Conservation (phyloP, 2,888 invertebrate species). For the Phytoseiulus persimilis region DNA sequence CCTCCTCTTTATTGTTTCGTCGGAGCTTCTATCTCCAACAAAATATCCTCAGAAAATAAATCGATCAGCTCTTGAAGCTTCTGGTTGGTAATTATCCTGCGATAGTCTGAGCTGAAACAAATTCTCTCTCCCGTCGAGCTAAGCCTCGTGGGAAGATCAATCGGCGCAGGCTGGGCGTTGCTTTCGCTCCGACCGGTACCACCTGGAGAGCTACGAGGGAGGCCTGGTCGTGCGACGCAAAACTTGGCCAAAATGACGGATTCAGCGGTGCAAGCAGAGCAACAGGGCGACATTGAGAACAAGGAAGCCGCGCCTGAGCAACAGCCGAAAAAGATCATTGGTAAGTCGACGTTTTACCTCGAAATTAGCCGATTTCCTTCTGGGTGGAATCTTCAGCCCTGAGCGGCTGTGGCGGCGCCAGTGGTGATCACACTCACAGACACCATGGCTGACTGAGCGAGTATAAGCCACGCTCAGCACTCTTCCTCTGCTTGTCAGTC, state of each 20-base stretch:
- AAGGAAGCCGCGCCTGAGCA: conserved; percentile 32
- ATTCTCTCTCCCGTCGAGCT: not conserved
- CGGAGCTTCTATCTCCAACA: no score
- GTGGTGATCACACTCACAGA: not conserved
- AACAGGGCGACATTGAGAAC: conserved; percentile 36
- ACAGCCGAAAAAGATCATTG: conserved; percentile 35
- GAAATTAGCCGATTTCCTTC: not conserved
- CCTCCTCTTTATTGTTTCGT: no score
- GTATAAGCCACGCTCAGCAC: not conserved
- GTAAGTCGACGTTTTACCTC: not conserved
- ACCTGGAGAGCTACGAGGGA: conserved; percentile 37
- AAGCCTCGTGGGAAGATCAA: not conserved
- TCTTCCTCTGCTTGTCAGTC: not conserved
- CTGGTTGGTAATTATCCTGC: not conserved
- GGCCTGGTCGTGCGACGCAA: conserved; percentile 36
- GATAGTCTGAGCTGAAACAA: not conserved
- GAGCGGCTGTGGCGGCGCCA: conserved; percentile 5
- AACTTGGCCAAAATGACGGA: conserved; percentile 34
- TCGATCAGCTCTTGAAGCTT: no score
- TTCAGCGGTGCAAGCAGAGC: conserved; percentile 36
- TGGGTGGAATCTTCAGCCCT: not conserved
- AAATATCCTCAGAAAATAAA: no score
- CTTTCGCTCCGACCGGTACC: conserved; percentile 23
- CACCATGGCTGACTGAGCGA: not conserved
- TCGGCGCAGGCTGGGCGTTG: conserved; percentile 25